A percentile compares a stretch with the other conserved stretches of the same genome.
These are phyloP conservation scores for Panagrolaimus sp. DNA, from an alignment of 1,140 invertebrate species.

Conservation along the genomic window DNA sequence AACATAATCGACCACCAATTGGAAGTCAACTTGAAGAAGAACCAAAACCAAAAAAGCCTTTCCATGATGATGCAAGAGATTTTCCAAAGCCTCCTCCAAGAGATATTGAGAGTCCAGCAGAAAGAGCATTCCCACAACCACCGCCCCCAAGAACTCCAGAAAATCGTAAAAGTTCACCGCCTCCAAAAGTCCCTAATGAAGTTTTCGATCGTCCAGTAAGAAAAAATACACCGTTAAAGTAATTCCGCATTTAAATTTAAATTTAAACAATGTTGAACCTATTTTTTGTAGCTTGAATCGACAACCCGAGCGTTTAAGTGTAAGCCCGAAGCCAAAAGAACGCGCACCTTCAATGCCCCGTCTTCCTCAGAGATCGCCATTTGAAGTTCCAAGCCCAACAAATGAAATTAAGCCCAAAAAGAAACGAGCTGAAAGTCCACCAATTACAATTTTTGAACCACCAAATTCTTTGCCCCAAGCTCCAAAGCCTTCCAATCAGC, in stretches of 20 bases:
- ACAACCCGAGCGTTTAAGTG: neutral
- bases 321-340: neutral
- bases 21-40: neutral
- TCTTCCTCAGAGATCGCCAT: neutral
- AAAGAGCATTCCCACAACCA: constrained; percentile 4
- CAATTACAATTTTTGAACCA: neutral
- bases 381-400: constrained; percentile 14
- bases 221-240: constrained; percentile 9
- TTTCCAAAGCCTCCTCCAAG: constrained; percentile 1
- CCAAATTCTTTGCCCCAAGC: neutral
- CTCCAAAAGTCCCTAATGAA: neutral
- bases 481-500: neutral
- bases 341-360: neutral
- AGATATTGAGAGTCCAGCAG: neutral
- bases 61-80: neutral
- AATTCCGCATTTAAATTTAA: neutral
- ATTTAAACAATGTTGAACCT: neutral
- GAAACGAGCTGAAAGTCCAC: constrained; percentile 3
- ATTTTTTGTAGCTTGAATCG: neutral
- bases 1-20: constrained; percentile 10
- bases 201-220: neutral
- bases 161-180: too few relatives aligned
- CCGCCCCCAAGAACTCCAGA: neutral
- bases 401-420: neutral
- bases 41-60: neutral